A percentile compares a stretch with the other conserved stretches of the same genome.
These are phyloP conservation scores for Penaeus chinensis DNA, from an alignment of 1,140 invertebrate species.

Conservation along the genomic window DNA sequence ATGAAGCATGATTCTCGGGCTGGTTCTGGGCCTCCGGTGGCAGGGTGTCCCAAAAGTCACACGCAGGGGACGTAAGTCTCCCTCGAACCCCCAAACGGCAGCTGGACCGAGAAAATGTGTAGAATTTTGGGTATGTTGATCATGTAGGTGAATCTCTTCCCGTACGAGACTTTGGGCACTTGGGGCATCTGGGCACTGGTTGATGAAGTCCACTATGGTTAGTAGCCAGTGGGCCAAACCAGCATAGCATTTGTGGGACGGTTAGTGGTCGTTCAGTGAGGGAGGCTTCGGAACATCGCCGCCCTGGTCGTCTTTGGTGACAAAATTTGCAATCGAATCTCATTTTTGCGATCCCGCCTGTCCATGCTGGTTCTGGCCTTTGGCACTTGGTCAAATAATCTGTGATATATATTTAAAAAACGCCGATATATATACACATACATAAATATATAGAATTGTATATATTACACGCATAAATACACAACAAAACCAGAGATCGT, in stretches of 20 bases:
- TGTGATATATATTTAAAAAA: slow-evolving; percentile 38
- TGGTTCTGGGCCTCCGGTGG: too few relatives aligned
- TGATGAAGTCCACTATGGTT: slow-evolving; percentile 57
- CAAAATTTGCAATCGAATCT: slow-evolving; percentile 21
- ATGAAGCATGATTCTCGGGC: too few relatives aligned
- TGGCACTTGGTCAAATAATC: slow-evolving; percentile 39
- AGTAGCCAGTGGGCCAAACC: slow-evolving; percentile 59
- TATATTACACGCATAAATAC: too few relatives aligned
- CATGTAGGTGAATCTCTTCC: not conserved
- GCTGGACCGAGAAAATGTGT: too few relatives aligned
- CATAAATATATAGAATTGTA: too few relatives aligned
- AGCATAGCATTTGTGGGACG: slow-evolving; percentile 52
- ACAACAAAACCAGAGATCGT: too few relatives aligned
- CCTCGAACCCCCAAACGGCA: too few relatives aligned
- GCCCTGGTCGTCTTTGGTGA: not conserved
- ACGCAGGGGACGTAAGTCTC: too few relatives aligned
- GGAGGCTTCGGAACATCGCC: not conserved
- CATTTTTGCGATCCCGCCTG: not conserved
- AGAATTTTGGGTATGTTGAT: slow-evolving; percentile 6
- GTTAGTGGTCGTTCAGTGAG: slow-evolving; percentile 15
- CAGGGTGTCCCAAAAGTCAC: too few relatives aligned
- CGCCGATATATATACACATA: too few relatives aligned
- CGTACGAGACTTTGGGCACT: slow-evolving; percentile 39
- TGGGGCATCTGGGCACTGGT: slow-evolving; percentile 53
- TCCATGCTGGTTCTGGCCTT: slow-evolving; percentile 26